Evolutionary conservation across 1,140 invertebrate species (phyloP).

Genomic region (Procambarus clarkii): DNA sequence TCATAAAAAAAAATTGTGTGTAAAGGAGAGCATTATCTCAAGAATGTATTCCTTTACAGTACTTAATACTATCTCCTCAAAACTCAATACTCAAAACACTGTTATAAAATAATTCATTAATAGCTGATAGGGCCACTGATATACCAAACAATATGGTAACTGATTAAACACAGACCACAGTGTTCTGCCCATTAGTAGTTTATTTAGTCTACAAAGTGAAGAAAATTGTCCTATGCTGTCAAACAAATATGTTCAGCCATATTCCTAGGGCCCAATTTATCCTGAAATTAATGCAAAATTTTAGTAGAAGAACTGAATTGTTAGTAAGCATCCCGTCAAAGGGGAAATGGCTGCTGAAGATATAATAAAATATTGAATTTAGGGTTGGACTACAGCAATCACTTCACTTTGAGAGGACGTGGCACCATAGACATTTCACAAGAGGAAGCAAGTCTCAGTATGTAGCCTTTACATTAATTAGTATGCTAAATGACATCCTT

Average conservation of each 20-base stretch:
- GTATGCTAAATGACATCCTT: not conserved
- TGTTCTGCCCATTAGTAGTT: not conserved
- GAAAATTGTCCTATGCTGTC: constrained; percentile 25
- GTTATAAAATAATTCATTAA: not conserved
- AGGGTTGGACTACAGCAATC: not conserved
- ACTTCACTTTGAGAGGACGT: constrained; percentile 38
- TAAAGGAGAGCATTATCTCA: not conserved
- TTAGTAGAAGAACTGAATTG: constrained; percentile 54
- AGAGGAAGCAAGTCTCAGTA: constrained; percentile 12
- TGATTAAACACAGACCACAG: not conserved
- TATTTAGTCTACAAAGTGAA: constrained; percentile 11
- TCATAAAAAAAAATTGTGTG: not conserved
- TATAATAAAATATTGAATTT: not conserved
- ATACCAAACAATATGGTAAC: not conserved
- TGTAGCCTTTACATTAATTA: not conserved
- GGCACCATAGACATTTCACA: constrained; percentile 34
- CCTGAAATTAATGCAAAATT: constrained; percentile 63
- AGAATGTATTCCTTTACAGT: not conserved
- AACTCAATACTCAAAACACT: not conserved
- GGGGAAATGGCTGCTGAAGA: not conserved
- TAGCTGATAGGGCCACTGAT: not conserved
- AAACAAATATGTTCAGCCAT: constrained; percentile 26
- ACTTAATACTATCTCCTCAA: not conserved
- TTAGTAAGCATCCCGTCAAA: constrained; percentile 38
- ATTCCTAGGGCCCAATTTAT: constrained; percentile 39